Conservation (phyloP, 2,888 invertebrate species). For the Drosophila sordidapex region DNA sequence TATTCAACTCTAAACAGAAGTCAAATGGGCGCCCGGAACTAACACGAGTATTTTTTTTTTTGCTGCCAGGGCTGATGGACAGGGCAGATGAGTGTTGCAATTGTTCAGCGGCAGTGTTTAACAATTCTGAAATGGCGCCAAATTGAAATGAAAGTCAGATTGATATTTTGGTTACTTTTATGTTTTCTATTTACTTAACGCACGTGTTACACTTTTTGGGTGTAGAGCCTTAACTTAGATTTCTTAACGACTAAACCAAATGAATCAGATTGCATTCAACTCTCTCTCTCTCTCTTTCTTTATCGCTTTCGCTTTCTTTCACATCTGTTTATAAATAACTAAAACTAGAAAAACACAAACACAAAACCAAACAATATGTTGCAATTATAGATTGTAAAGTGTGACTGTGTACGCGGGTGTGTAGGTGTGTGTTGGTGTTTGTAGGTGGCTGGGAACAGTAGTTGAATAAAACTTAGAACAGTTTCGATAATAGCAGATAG, state of each 20-base stretch:
- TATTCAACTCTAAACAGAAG: background rate
- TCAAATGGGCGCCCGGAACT: constrained; percentile 31
- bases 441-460: constrained; percentile 41
- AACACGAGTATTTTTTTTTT: background rate
- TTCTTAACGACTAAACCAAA: constrained; percentile 66
- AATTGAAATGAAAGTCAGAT: constrained; percentile 32
- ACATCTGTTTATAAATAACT: constrained; percentile 68
- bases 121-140: constrained; percentile 2
- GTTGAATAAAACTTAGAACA: constrained; percentile 75
- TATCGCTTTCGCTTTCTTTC: constrained; percentile 12
- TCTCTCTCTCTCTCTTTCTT: constrained; percentile 34
- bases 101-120: background rate
- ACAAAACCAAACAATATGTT: constrained; percentile 63
- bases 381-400: constrained; percentile 38
- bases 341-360: constrained; percentile 79
- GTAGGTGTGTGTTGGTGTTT: constrained; percentile 14
- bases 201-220: constrained; percentile 57
- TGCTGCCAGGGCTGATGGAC: constrained; percentile 3
- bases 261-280: constrained; percentile 62
- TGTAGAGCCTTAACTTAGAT: constrained; percentile 60
- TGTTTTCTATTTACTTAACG: constrained; percentile 65
- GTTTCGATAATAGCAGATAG: constrained; percentile 60
- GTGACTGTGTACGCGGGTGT: constrained; percentile 29
- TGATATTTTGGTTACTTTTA: constrained; percentile 55
- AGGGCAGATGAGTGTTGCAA: constrained; percentile 8